Evolutionary conservation across 2,797 vertebrate genomes (phyloP).

Genomic region (Enteromius argenteus): DNA sequence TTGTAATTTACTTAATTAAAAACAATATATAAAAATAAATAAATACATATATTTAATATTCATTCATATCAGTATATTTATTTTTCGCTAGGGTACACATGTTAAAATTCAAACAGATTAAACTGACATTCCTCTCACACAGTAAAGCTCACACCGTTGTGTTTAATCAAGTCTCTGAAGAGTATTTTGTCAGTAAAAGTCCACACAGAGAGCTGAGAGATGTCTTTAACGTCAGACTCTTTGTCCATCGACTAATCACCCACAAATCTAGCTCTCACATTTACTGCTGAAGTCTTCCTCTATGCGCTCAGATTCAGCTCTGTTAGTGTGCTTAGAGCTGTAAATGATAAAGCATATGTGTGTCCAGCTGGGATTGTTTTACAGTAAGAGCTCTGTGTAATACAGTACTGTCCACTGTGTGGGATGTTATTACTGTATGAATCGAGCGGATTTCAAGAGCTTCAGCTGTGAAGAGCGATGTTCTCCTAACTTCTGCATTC

Average conservation of each 20-base stretch:
- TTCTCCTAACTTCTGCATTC: neutral
- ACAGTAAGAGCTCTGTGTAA: conserved; percentile 4
- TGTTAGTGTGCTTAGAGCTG: neutral
- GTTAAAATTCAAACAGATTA: no score
- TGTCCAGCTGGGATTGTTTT: conserved; percentile 16
- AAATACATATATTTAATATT: no score
- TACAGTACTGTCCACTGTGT: neutral
- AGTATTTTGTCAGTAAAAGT: no score
- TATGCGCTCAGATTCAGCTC: neutral
- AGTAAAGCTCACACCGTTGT: no score
- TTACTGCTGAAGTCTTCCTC: neutral
- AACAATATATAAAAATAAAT: no score
- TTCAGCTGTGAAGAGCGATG: neutral
- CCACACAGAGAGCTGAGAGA: no score
- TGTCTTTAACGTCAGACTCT: no score
- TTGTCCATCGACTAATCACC: neutral
- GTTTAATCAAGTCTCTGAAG: no score
- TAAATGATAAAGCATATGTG: neutral
- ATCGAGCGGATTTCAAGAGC: neutral
- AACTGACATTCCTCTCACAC: no score
- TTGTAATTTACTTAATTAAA: no score
- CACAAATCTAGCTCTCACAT: neutral
- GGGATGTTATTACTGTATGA: neutral
- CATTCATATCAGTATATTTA: no score
- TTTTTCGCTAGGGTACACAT: no score